Evolutionary conservation across 1,140 invertebrate genomes (phyloP).

Genomic region (Aphis craccivora): DNA sequence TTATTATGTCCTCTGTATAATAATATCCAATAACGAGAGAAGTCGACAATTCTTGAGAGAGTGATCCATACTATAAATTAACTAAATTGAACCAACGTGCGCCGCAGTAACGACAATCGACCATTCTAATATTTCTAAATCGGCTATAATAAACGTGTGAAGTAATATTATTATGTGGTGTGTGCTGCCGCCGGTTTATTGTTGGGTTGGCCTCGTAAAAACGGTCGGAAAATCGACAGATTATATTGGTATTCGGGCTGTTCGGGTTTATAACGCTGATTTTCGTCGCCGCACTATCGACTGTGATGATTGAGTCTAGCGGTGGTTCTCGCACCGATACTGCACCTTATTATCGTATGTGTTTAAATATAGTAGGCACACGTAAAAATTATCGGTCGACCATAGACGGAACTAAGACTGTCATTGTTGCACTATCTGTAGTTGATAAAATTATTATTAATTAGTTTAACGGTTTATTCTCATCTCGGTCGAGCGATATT

Average conservation of each 20-base stretch:
- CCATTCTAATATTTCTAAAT: background rate
- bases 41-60: background rate
- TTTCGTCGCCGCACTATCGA: background rate
- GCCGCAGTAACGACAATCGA: background rate
- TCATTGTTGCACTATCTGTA: background rate
- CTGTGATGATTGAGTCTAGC: background rate
- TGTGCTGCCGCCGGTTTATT: background rate
- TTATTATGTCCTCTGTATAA: background rate
- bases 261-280: background rate
- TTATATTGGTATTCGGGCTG: background rate
- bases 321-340: background rate
- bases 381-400: background rate
- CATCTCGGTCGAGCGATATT: background rate
- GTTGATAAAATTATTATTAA: background rate
- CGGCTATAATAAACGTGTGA: background rate
- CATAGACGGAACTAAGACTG: background rate
- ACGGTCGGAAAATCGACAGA: background rate
- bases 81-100: background rate
- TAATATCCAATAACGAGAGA: background rate
- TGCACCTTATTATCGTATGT: background rate
- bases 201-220: background rate
- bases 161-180: background rate
- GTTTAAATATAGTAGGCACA: background rate
- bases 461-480: background rate
- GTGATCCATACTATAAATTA: background rate